These are phyloP conservation scores for Lophotis ruficrista DNA, from an alignment of 2,113 vertebrate genomes.

Conservation along the genomic window DNA sequence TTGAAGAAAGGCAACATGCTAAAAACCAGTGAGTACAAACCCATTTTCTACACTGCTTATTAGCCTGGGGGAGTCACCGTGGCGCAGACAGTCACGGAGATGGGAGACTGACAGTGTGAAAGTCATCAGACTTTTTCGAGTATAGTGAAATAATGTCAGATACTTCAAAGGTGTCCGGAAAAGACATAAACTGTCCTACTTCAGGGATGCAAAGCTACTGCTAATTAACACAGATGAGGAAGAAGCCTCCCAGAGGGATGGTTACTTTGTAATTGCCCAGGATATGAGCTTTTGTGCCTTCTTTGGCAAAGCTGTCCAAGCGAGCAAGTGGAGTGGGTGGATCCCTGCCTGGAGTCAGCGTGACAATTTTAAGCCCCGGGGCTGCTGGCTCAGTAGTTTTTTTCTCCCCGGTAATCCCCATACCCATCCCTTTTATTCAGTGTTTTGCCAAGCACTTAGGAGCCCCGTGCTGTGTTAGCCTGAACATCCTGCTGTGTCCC, in stretches of 20 bases:
- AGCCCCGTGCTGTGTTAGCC: neutral
- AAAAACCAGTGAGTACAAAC: neutral
- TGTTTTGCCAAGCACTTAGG: neutral
- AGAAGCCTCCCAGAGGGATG: neutral
- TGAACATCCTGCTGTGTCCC: neutral
- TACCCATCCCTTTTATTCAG: neutral
- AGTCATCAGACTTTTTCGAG: neutral
- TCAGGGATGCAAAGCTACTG: neutral
- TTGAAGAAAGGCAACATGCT: neutral
- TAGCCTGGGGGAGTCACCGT: rapidly evolving
- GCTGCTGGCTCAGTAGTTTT: conserved; percentile 24
- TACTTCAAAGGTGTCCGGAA: neutral
- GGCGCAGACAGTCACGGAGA: neutral
- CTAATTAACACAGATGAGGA: neutral
- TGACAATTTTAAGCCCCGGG: neutral
- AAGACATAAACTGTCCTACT: neutral
- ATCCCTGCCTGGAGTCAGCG: neutral
- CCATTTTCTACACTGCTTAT: neutral
- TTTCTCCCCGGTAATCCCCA: neutral
- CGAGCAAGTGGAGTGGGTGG: neutral
- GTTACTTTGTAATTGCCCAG: neutral
- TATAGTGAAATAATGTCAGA: neutral
- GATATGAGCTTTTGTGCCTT: neutral
- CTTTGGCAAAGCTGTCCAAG: neutral
- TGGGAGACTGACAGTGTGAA: neutral